Evolutionary conservation across 2,888 invertebrate species (phyloP).

Genomic region (Thalpophila matura): DNA sequence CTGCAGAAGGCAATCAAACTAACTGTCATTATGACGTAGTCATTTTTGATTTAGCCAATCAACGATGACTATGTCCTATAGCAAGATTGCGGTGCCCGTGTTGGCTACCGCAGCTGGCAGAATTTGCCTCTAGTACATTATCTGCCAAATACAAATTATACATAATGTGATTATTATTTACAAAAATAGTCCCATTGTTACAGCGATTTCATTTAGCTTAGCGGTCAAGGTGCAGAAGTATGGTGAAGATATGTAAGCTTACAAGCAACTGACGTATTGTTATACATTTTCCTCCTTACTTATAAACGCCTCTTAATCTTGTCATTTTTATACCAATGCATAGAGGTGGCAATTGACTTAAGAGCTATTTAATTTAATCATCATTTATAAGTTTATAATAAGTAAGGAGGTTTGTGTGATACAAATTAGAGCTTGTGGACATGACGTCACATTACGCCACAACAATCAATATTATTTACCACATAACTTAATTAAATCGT

Average conservation of each 20-base stretch:
- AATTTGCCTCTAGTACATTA: not conserved
- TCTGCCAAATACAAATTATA: not conserved
- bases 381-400: too few species aligned
- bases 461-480: too few species aligned
- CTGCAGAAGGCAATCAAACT: not conserved
- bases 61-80: too few species aligned
- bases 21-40: not conserved
- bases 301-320: too few species aligned
- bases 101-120: not conserved
- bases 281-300: too few species aligned
- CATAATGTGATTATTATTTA: slow-evolving; percentile 33
- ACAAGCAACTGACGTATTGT: slow-evolving; percentile 24
- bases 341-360: too few species aligned
- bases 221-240: slow-evolving; percentile 25
- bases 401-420: too few species aligned
- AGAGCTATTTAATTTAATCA: too few species aligned
- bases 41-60: slow-evolving; percentile 1
- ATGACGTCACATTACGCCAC: not conserved
- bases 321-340: too few species aligned
- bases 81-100: not conserved
- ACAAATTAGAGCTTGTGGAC: slow-evolving; percentile 38
- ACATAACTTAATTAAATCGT: too few species aligned
- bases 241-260: slow-evolving; percentile 33
- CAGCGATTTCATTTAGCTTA: slow-evolving; percentile 9
- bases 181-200: slow-evolving; percentile 50